Evolutionary conservation across 2,888 invertebrate genomes (phyloP).

Genomic region (Acronicta aceris): DNA sequence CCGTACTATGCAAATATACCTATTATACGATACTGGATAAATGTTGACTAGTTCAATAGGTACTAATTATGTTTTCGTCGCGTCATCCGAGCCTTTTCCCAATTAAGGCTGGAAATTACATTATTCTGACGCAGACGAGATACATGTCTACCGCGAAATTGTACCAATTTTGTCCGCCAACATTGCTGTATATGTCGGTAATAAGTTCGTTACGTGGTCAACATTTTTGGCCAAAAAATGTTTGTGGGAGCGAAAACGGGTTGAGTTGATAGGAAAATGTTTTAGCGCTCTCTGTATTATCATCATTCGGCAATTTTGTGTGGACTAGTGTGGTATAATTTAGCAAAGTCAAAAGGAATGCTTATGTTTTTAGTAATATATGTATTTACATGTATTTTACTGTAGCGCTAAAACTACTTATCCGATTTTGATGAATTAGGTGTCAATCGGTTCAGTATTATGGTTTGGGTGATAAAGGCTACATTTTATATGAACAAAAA

Average conservation of each 20-base stretch:
- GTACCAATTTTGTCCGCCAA: constrained; percentile 42
- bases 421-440: no score
- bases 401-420: no score
- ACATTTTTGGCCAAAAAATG: constrained; percentile 15
- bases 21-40: not conserved
- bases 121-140: constrained; percentile 34
- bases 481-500: no score
- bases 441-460: no score
- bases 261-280: constrained; percentile 34
- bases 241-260: constrained; percentile 12
- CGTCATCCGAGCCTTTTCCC: constrained; percentile 45
- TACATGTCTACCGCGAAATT: constrained; percentile 42
- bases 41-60: constrained; percentile 28
- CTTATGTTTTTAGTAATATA: no score
- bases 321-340: no score
- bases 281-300: constrained; percentile 17
- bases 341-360: no score
- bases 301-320: no score
- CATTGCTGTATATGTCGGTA: constrained; percentile 17
- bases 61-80: constrained; percentile 32
- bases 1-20: no score
- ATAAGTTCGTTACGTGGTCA: constrained; percentile 24
- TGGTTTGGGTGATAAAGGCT: no score
- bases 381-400: no score
- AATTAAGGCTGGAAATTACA: constrained; percentile 52